Conservation (phyloP, 2,797 vertebrate genomes). For the Falco cherrug region DNA sequence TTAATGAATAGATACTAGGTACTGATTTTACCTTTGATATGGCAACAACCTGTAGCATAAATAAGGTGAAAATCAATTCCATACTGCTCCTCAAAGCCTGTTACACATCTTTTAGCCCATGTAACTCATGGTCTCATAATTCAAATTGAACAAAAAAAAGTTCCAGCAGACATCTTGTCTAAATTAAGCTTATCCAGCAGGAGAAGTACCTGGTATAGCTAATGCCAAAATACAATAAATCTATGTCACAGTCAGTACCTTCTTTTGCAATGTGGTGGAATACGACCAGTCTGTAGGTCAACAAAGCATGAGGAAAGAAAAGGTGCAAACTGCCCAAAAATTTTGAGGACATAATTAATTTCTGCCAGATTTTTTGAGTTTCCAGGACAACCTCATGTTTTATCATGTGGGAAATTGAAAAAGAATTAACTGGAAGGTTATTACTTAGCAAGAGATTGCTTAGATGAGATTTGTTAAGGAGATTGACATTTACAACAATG, state of each 20-base stretch:
- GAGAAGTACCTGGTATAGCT: neutral
- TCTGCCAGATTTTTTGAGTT: neutral
- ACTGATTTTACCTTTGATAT: neutral
- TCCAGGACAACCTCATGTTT: neutral
- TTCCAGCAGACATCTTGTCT: neutral
- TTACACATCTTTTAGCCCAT: neutral
- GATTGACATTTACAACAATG: slow-evolving; percentile 11
- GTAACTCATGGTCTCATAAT: neutral
- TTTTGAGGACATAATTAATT: neutral
- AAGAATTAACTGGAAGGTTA: neutral
- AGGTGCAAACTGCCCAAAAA: neutral
- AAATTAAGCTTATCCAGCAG: neutral
- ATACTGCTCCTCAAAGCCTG: neutral
- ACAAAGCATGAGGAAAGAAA: neutral
- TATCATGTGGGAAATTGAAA: neutral
- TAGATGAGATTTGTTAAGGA: slow-evolving; percentile 7
- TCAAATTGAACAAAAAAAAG: neutral
- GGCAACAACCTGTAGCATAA: neutral
- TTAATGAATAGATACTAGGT: neutral
- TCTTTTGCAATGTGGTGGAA: neutral
- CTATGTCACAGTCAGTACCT: neutral
- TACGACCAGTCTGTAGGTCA: neutral
- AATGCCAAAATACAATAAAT: neutral
- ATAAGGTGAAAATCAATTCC: neutral
- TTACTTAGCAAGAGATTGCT: neutral